Conservation (phyloP, 2,888 invertebrate genomes). For the Hydrotaea diabolus region DNA sequence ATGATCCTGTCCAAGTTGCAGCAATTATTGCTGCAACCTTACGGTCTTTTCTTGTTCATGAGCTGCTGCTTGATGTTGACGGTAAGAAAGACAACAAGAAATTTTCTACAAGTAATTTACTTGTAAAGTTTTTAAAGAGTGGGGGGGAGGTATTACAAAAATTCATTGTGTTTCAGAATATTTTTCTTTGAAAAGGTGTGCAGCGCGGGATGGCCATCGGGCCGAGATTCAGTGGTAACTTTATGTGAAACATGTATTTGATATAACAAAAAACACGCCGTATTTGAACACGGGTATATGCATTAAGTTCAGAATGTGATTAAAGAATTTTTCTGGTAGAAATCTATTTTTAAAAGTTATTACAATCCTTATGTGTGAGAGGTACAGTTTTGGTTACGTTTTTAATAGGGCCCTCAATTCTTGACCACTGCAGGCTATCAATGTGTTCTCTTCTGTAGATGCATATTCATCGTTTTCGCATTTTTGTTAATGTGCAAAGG, state of each 20-base stretch:
- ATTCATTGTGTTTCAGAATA: not conserved
- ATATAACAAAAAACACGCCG: no score
- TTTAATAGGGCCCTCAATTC: no score
- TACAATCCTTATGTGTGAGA: no score
- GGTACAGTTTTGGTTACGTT: not conserved
- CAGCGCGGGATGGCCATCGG: not conserved
- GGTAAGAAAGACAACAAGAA: not conserved
- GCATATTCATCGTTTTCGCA: slow-evolving; percentile 17
- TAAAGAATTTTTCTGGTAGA: no score
- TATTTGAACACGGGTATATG: no score
- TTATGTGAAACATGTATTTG: no score
- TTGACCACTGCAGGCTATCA: not conserved
- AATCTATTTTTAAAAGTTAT: no score
- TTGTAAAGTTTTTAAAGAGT: slow-evolving; percentile 35
- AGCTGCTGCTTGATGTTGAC: not conserved
- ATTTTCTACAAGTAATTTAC: slow-evolving; percentile 46
- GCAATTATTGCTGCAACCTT: slow-evolving; percentile 42
- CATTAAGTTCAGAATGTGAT: no score
- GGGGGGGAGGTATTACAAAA: not conserved
- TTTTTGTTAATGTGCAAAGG: slow-evolving; percentile 25
- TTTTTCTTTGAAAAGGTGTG: not conserved
- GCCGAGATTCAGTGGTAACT: no score
- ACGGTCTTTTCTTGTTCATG: not conserved
- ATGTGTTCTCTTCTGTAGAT: not conserved
- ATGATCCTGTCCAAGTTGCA: slow-evolving; percentile 40